Base-by-base conservation (phyloP, 37 sponge, comb jelly and placozoan species). In the Amphimedon queenslandica region DNA sequence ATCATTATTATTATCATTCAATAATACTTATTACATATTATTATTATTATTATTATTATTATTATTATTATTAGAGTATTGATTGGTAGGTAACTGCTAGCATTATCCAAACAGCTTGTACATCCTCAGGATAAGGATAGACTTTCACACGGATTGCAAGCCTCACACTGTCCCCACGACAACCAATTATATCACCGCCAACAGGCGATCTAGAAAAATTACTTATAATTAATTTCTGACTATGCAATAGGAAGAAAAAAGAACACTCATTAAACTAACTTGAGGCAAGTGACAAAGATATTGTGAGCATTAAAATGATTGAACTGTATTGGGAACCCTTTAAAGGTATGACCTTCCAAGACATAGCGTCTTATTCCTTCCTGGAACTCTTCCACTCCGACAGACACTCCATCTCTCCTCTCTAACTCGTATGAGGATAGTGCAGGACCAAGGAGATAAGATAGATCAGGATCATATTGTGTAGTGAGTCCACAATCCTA, bases 291-390 rank as follows among this genome's bases (percentile, higher is more conserved):
- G 29, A 57, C 28, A 53, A 99, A 93, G 35, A 90, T 83, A 25
- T 66, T 85, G 16, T 72, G 57, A 20, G 80, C 56, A 38, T 90
- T 86, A 36, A 85, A 56, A 77, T 93, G 86, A 32, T 68, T 73
- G 29, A 99, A 93, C 73, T 99, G 96, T 0, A 95, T 67, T 11
- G 99, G 99, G 37, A 93, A 99, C 29, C 91, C 99, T 53, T 99
- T 99, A 82, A 99, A 99, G 40, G 99, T 95, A 87, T 87, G 84
- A 24, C 99, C 96, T 18, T 79, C 80, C 0, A 85, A 77, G 0
- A 99, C 96, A 33, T 70, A 66, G 36, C 68, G 69, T 27, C 87
- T 73, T 10, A 99, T 75, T 28, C 96, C 93, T 16, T 93, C 88
- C 70, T 99, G 94, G 63, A 99, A 99, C 65, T 99, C 99, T 37